A percentile compares a stretch with the other conserved stretches of the same genome.
These are phyloP conservation scores for Eptatretus burgeri DNA, from an alignment of 2,113 vertebrate species.

Conservation along the genomic window DNA sequence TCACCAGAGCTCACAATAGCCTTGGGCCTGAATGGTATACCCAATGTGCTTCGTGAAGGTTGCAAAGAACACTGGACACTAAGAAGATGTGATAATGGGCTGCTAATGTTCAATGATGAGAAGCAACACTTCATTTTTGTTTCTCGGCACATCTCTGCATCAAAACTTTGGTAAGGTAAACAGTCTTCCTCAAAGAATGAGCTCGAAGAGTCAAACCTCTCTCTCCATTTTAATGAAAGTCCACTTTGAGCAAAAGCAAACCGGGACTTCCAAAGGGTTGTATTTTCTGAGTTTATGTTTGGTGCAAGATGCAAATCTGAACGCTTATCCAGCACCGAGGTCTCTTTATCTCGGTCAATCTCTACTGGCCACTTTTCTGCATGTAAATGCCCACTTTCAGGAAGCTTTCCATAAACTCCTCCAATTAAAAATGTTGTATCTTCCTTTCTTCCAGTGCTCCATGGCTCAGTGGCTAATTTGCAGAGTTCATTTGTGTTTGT, in stretches of 20 bases:
- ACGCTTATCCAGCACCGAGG: background rate
- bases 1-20: conserved; percentile 85
- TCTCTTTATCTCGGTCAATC: background rate
- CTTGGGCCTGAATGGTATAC: conserved; percentile 80
- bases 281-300: background rate
- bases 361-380: background rate
- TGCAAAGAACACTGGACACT: conserved; percentile 94
- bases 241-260: conserved; percentile 6
- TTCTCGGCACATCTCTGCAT: background rate
- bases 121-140: conserved; percentile 64
- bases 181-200: background rate
- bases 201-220: background rate
- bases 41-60: conserved; percentile 68
- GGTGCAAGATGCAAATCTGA: conserved; percentile 3
- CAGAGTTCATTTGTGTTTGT: conserved; percentile 36
- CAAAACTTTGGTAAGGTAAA: background rate
- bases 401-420: conserved; percentile 73
- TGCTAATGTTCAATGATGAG: conserved; percentile 71
- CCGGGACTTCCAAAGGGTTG: conserved; percentile 2
- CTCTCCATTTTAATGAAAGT: conserved; percentile 3
- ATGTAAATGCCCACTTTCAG: background rate
- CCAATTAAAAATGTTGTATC: conserved; percentile 72
- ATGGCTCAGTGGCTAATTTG: conserved; percentile 50
- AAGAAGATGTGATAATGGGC: conserved; percentile 90
- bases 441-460: conserved; percentile 46